A percentile compares a stretch with the other conserved stretches of the same genome.
Conservation (phyloP, 2,888 invertebrate genomes). For the Hydropsyche betteni region DNA sequence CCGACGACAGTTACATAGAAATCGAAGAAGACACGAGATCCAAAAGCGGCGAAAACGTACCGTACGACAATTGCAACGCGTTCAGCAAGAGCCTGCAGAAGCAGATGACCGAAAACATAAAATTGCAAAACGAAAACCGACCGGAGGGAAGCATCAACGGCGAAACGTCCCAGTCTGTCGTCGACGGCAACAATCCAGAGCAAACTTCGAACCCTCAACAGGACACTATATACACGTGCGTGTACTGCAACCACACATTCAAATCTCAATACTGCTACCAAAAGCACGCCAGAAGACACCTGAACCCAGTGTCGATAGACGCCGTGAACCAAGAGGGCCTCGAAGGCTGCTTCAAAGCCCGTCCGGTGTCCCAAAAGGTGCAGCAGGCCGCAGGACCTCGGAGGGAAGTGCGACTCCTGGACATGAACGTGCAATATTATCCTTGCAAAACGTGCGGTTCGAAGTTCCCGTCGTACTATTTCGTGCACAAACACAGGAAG, state of each 20-base stretch:
- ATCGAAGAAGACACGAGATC: constrained; percentile 48
- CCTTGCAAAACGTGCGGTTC: constrained; percentile 93
- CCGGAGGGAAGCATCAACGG: constrained; percentile 53
- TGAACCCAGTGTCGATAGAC: constrained; percentile 50
- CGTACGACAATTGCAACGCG: constrained; percentile 53
- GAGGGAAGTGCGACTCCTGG: constrained; percentile 72
- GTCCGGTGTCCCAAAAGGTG: constrained; percentile 52
- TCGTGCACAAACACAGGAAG: constrained; percentile 91
- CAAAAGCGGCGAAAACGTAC: constrained; percentile 43
- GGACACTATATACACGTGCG: constrained; percentile 70
- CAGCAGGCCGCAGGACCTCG: constrained; percentile 56
- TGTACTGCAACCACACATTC: constrained; percentile 81
- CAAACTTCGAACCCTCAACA: constrained; percentile 46
- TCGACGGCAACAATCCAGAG: constrained; percentile 53
- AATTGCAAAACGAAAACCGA: constrained; percentile 53
- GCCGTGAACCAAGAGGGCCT: constrained; percentile 44
- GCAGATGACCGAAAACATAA: constrained; percentile 68
- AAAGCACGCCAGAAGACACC: constrained; percentile 71
- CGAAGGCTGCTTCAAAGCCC: constrained; percentile 37
- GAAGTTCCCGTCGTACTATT: constrained; percentile 93
- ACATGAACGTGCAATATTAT: constrained; percentile 88
- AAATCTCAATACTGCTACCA: constrained; percentile 88
- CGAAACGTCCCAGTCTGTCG: constrained; percentile 53
- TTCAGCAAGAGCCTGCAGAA: constrained; percentile 54
- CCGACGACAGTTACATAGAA: constrained; percentile 53